These are phyloP conservation scores for Achatina immaculata DNA, from an alignment of 1,140 invertebrate species.

Conservation along the genomic window DNA sequence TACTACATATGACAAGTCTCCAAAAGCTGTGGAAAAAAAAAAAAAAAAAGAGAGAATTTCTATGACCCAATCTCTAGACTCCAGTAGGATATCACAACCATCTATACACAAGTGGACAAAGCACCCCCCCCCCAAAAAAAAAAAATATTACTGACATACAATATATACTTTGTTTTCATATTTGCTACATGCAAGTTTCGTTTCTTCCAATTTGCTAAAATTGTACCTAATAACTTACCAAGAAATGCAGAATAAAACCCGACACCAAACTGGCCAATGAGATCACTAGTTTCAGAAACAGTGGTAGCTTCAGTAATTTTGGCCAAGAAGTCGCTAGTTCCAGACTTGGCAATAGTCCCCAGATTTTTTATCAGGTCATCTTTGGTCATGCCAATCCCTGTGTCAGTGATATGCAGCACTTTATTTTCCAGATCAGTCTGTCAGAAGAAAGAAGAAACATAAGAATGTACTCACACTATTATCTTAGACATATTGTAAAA, in stretches of 20 bases:
- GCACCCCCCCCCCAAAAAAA: neutral
- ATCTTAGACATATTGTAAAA: no score
- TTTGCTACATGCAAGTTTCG: neutral
- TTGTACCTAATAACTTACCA: slow-evolving; percentile 66
- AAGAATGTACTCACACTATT: no score
- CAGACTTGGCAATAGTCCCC: slow-evolving; percentile 99
- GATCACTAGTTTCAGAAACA: slow-evolving; percentile 67
- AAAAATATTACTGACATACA: neutral
- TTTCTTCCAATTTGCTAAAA: neutral
- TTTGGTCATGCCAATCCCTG: slow-evolving; percentile 98
- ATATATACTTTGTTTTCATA: neutral
- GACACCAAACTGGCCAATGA: slow-evolving; percentile 91
- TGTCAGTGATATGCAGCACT: slow-evolving; percentile 94
- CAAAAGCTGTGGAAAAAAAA: no score
- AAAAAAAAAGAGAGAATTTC: no score
- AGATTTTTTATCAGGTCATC: slow-evolving; percentile 95
- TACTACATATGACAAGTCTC: no score
- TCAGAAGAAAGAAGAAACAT: neutral
- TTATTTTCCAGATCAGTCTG: slow-evolving; percentile 94
- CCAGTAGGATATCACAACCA: no score
- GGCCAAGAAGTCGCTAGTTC: slow-evolving; percentile 97
- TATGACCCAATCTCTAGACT: no score
- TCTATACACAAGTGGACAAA: neutral
- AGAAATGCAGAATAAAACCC: slow-evolving; percentile 98
- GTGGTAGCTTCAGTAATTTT: slow-evolving; percentile 85